Percentiles rank a stretch among this genome's conserved stretches.
Conservation (phyloP, 2,113 vertebrate genomes). For the Cacatua alba region DNA sequence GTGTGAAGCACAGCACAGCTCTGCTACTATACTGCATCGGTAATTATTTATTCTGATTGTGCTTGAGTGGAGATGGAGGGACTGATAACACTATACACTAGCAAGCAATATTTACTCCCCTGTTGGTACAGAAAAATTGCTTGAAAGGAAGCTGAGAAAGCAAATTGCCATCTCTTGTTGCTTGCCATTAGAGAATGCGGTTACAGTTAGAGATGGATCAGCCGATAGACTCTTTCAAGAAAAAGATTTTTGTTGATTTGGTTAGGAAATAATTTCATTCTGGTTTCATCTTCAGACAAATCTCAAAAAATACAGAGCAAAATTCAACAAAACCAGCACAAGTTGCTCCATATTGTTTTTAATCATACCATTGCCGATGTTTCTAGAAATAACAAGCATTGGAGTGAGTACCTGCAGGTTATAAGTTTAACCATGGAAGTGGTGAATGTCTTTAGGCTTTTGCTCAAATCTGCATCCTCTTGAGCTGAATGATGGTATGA, state of each 20-base stretch:
- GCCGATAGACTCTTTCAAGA: not conserved
- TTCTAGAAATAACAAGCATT: not conserved
- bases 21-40: not conserved
- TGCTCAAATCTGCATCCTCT: not conserved
- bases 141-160: not conserved
- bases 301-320: not conserved
- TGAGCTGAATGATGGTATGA: not conserved
- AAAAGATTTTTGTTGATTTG: not conserved
- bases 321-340: not conserved
- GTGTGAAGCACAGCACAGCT: not conserved
- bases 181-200: not conserved
- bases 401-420: not conserved
- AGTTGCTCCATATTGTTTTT: not conserved
- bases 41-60: slow-evolving; percentile 32
- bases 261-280: not conserved
- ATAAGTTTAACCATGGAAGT: not conserved
- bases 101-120: not conserved
- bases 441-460: not conserved
- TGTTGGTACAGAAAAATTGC: not conserved
- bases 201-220: not conserved
- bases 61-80: not conserved
- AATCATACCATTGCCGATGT: not conserved
- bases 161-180: not conserved
- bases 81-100: not conserved
- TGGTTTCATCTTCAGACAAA: not conserved